phyloP scores from a whole-genome alignment of 2,113 vertebrate genomes.

The Pontoporia blainvillei region DNA sequence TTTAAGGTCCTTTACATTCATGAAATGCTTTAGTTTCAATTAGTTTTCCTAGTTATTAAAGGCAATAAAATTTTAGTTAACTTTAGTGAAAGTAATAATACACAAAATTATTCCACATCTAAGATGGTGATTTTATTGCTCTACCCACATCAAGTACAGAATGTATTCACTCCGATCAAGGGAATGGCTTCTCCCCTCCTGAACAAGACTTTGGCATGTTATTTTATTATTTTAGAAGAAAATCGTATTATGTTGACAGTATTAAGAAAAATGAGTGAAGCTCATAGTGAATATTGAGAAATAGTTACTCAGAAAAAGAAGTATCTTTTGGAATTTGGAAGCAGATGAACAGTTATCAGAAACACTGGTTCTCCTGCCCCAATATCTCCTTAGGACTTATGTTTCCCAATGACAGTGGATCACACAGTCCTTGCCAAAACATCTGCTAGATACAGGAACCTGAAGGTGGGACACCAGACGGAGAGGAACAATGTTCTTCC shows the following conservation, averaged over 20 bases:
- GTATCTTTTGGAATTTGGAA: neutral
- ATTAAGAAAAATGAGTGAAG: neutral
- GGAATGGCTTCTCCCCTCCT: neutral
- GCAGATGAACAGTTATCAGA: neutral
- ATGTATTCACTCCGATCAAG: neutral
- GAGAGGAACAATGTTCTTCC: neutral
- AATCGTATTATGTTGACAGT: neutral
- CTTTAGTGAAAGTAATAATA: neutral
- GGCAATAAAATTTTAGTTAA: neutral
- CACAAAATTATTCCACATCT: too few relatives aligned
- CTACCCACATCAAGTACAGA: neutral
- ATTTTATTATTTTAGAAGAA: neutral
- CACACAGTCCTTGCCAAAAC: rapidly evolving
- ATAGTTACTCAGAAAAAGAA: neutral
- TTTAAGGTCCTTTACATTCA: neutral
- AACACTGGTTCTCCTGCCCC: rapidly evolving
- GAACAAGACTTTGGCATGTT: neutral
- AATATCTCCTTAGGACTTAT: rapidly evolving
- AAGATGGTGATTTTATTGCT: too few relatives aligned
- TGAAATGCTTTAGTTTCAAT: neutral
- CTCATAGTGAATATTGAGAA: neutral
- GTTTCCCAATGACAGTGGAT: neutral
- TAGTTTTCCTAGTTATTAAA: neutral
- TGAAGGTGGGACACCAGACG: rapidly evolving
- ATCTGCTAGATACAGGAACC: too few relatives aligned